Evolutionary conservation across 2,888 invertebrate species (phyloP), one percentile per base, ranked within the genome.

Genomic region (Caenorhabditis imperialis): DNA sequence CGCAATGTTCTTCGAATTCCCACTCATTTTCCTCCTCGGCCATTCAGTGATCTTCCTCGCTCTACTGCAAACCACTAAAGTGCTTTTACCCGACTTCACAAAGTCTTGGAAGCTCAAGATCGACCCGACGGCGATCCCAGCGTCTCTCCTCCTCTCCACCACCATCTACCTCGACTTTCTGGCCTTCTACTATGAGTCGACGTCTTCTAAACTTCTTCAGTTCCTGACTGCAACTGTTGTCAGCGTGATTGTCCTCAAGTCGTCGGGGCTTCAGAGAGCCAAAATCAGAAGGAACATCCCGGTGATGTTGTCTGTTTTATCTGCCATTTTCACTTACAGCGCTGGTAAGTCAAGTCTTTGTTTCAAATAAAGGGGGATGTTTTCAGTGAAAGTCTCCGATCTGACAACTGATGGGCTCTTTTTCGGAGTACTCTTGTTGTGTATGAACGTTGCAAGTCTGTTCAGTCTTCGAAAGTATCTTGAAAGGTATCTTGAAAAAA

Each of bases 1-100:
- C 10, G 58, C 60, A 16, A 40, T 48, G 3, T 60, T 40, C 16
- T 73, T 73, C 33, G 73, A 73, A 38, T 73, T 65, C 22, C 73
- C 73, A 0, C 30, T 35, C 30, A 42, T 73, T 18, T 16, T 73
- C 4, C 7, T 65, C 10, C 44, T 73, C 2, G n/a, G 47, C 23
- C 73, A 60, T n/a, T 65, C 73, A 3, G 23, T 54, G 0, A 14
- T 27, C 14, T 40, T 30, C 10, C 33, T 73, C n/a, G 20, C 37
- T 33, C 22, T 57, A 1, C 35, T 71, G 12, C 71, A 57, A 57
- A 7, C 51, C 16, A 14, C 37, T 2, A 70, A 54, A 18, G 8
- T 47, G 2, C 25, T 70, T 4, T 53, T 54, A 18, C 53, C 48
- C 12, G 54, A 60, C 25, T 22, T 61, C 4, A 51, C 44, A 27